Evolutionary conservation across 2,797 vertebrate species (phyloP).

Genomic region (Lepus townsendii): DNA sequence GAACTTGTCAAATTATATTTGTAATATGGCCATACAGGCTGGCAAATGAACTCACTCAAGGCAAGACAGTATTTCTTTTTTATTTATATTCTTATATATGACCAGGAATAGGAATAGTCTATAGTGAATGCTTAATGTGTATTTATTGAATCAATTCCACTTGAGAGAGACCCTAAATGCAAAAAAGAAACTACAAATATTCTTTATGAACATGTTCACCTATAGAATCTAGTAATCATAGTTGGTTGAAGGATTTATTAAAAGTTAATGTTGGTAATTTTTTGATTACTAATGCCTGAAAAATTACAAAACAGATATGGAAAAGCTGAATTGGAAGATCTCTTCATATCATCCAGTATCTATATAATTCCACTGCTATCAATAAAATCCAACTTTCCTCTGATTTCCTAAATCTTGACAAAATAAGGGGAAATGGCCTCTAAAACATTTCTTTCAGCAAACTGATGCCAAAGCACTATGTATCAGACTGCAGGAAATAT

Average conservation of each 20-base stretch:
- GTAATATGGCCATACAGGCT: neutral
- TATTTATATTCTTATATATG: neutral
- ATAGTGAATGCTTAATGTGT: neutral
- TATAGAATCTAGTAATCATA: neutral
- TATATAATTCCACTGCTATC: neutral
- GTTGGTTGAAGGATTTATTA: neutral
- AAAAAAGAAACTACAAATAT: neutral
- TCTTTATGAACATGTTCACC: neutral
- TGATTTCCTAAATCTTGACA: neutral
- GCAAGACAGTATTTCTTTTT: neutral
- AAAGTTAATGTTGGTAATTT: neutral
- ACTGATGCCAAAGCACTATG: neutral
- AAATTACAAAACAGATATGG: constrained; percentile 20
- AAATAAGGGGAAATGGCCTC: neutral
- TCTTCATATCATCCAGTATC: neutral
- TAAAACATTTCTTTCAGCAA: constrained; percentile 9
- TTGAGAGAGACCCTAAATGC: neutral
- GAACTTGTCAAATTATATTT: constrained; percentile 38
- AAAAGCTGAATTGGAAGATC: constrained; percentile 13
- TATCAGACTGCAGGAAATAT: neutral
- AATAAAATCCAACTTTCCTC: neutral
- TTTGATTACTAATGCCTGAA: constrained; percentile 23
- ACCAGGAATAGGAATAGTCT: neutral
- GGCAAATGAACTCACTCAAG: neutral
- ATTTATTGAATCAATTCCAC: neutral